Conservation (phyloP, 2,888 invertebrate species). For the Agelastica alni region DNA sequence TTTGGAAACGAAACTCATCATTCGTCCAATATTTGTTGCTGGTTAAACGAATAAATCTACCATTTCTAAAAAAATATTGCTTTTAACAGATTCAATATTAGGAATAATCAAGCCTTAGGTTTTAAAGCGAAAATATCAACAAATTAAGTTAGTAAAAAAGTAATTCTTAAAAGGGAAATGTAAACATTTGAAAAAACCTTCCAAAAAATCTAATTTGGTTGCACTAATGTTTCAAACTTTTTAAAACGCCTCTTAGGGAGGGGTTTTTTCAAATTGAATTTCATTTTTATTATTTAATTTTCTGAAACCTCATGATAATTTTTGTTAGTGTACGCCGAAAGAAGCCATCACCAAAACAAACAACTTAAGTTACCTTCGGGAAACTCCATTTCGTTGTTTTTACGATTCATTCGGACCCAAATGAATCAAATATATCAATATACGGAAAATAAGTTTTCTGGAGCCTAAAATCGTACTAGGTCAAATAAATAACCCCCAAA, state of each 20-base stretch:
- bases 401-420: slow-evolving; percentile 43
- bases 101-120: no score
- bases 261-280: neutral
- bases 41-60: no score
- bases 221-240: neutral
- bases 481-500: no score
- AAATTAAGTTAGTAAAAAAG: no score
- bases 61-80: no score
- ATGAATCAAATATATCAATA: slow-evolving; percentile 33
- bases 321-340: slow-evolving; percentile 22
- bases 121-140: no score
- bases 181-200: neutral
- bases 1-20: no score
- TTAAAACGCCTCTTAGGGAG: neutral
- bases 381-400: slow-evolving; percentile 42
- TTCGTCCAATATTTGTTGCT: no score
- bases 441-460: slow-evolving; percentile 12
- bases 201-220: neutral
- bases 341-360: slow-evolving; percentile 33
- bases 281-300: slow-evolving; percentile 18
- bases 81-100: no score
- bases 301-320: slow-evolving; percentile 15
- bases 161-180: neutral
- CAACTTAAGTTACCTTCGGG: slow-evolving; percentile 31
- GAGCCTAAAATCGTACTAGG: no score